phyloP scores from a whole-genome alignment of 2,797 vertebrate species.

The Ptychobarbus kaznakovi region DNA sequence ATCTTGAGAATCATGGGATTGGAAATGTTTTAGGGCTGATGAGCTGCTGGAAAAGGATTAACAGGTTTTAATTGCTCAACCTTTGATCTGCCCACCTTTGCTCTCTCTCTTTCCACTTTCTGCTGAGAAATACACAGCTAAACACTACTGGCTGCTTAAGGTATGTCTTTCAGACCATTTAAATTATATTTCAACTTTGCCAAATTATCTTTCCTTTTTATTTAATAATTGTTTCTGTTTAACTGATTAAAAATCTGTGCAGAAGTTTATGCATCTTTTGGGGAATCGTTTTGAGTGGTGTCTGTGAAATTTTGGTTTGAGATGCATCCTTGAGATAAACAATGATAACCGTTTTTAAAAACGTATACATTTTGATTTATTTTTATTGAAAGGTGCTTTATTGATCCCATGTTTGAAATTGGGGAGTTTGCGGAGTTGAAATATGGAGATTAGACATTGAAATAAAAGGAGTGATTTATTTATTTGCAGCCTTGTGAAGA shows the following conservation, averaged over 20 bases:
- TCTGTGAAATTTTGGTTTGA: neutral
- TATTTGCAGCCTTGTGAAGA: neutral
- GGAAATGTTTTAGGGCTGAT: neutral
- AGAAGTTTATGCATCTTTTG: neutral
- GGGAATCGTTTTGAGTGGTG: neutral
- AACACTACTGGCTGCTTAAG: constrained; percentile 61
- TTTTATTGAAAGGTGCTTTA: neutral
- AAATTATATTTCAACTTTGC: neutral
- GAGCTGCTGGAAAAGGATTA: constrained; percentile 72
- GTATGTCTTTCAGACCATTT: constrained; percentile 46
- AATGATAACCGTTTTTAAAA: neutral
- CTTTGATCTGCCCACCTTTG: constrained; percentile 78
- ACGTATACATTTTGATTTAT: neutral
- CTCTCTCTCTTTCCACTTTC: constrained; percentile 50
- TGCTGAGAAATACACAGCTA: constrained; percentile 40
- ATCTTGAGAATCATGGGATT: constrained; percentile 8
- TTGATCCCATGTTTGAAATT: neutral
- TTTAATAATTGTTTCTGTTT: neutral
- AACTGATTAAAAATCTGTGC: neutral
- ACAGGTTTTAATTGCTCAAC: constrained; percentile 75
- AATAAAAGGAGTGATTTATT: neutral
- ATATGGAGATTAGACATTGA: neutral
- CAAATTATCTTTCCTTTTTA: neutral
- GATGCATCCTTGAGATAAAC: neutral
- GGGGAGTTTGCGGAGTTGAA: neutral